Evolutionary conservation across 2,888 invertebrate species (phyloP).

Genomic region (Sepiola atlantica): DNA sequence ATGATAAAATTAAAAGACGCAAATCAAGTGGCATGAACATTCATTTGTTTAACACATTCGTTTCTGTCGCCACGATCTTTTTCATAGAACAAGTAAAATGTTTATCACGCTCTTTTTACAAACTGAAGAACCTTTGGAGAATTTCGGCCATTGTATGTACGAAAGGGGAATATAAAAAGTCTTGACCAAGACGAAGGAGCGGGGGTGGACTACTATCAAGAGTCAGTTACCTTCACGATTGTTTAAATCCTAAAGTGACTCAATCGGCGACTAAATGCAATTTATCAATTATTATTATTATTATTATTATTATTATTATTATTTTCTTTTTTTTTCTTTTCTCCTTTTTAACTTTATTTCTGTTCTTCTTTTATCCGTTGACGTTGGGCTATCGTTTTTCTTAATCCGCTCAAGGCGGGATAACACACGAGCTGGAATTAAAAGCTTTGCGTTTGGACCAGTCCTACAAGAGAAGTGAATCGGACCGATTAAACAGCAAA

Average conservation of each 20-base stretch:
- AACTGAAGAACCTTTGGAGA: neutral
- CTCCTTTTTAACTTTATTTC: neutral
- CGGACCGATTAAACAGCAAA: neutral
- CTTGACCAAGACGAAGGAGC: neutral
- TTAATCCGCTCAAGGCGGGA: neutral
- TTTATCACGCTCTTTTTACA: neutral
- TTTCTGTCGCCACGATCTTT: neutral
- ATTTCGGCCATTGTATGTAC: neutral
- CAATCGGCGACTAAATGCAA: neutral
- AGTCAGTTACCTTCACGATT: neutral
- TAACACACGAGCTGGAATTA: neutral
- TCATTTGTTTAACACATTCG: neutral
- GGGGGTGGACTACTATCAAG: neutral
- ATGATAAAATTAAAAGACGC: too few relatives aligned
- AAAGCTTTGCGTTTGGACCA: slow-evolving; percentile 4
- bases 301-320: neutral
- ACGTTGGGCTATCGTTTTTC: neutral
- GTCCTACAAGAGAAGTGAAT: neutral
- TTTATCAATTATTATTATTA: neutral
- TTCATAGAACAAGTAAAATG: neutral
- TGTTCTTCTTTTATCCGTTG: neutral
- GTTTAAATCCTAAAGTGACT: neutral
- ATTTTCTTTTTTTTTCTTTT: neutral
- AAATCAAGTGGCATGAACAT: neutral
- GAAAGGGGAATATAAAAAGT: neutral